Evolutionary conservation across 2,113 vertebrate species (phyloP).

Genomic region (Toxotes jaculatrix): DNA sequence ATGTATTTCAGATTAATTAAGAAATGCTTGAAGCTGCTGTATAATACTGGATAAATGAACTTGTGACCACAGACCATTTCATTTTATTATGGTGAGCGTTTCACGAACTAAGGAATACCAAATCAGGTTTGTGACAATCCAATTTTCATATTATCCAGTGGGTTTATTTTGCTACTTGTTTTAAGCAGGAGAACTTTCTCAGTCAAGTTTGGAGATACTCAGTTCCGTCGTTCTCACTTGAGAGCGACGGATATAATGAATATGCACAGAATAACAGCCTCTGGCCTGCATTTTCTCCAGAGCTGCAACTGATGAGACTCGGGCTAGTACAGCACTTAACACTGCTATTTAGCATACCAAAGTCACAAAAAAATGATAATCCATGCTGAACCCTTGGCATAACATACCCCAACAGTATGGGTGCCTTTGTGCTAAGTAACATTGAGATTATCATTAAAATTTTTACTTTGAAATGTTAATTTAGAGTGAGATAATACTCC

Average conservation of each 20-base stretch:
- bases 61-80: not conserved
- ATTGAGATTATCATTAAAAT: not conserved
- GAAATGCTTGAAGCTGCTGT: not conserved
- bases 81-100: not conserved
- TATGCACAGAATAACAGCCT: not conserved
- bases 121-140: not conserved
- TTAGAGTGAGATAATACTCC: not conserved
- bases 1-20: conserved; percentile 1
- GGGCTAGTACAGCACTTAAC: not conserved
- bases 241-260: not conserved
- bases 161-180: not conserved
- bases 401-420: not conserved
- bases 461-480: conserved; percentile 1
- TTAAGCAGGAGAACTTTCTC: not conserved
- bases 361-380: not conserved
- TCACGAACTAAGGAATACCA: not conserved
- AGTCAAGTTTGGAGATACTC: not conserved
- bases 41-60: not conserved
- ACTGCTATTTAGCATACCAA: not conserved
- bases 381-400: not conserved
- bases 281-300: not conserved
- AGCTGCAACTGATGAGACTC: not conserved
- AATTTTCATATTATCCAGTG: not conserved
- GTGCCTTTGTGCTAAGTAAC: not conserved
- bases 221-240: not conserved